Percentiles rank a stretch among this genome's conserved stretches.
Evolutionary conservation across 2,113 vertebrate genomes (phyloP).

Genomic region (Elephas maximus): DNA sequence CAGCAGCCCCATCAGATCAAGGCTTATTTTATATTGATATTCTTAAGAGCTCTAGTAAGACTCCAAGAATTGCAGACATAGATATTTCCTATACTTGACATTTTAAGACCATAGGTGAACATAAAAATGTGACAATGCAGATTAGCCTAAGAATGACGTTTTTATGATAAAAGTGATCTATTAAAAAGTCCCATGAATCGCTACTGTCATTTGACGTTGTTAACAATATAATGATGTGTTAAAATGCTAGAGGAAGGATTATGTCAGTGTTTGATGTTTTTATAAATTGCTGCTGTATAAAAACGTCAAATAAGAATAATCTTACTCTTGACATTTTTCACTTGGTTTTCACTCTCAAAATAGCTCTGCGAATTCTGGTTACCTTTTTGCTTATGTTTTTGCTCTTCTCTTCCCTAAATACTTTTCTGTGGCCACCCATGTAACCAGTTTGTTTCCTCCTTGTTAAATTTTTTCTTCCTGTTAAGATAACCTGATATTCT

Average conservation of each 20-base stretch:
- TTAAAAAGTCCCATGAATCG: constrained; percentile 80
- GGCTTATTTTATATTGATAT: constrained; percentile 55
- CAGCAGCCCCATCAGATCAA: constrained; percentile 35
- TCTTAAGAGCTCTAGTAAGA: constrained; percentile 54
- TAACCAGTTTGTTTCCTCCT: constrained; percentile 70
- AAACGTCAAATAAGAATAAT: constrained; percentile 83
- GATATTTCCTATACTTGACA: constrained; percentile 65
- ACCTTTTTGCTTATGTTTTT: constrained; percentile 17
- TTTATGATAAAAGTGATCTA: constrained; percentile 84
- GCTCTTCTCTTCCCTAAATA: constrained; percentile 72
- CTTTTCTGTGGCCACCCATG: constrained; percentile 63
- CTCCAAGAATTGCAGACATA: constrained; percentile 52
- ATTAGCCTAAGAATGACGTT: constrained; percentile 80
- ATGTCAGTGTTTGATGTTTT: constrained; percentile 84
- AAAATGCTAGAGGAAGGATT: constrained; percentile 84
- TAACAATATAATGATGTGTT: constrained; percentile 84
- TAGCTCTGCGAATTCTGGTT: constrained; percentile 69
- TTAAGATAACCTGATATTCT: constrained; percentile 50
- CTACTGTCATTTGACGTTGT: constrained; percentile 76
- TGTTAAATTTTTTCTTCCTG: constrained; percentile 60
- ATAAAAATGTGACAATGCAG: constrained; percentile 80
- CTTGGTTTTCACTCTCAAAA: constrained; percentile 73
- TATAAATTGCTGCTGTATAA: constrained; percentile 84
- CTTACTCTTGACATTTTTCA: constrained; percentile 80
- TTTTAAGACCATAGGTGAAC: constrained; percentile 73